Conservation (phyloP, 2,888 invertebrate species). For the Rhogogaster chlorosoma region DNA sequence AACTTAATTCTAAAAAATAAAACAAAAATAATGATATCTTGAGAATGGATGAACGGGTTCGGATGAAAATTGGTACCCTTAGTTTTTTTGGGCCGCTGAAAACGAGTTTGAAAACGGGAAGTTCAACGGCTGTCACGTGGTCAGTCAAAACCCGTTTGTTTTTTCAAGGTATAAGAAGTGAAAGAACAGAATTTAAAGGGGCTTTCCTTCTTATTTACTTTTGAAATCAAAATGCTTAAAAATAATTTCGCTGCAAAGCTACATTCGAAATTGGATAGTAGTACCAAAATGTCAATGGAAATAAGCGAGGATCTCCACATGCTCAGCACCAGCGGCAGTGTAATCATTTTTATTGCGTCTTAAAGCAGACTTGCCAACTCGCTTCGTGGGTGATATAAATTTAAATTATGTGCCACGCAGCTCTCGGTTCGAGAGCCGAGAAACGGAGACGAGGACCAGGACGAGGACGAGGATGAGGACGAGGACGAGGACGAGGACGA, state of each 20-base stretch:
- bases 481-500: slow-evolving; percentile 42
- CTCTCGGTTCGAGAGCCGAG: slow-evolving; percentile 52
- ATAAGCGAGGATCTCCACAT: not conserved
- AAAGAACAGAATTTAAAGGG: too few relatives aligned
- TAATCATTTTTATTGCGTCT: slow-evolving; percentile 61
- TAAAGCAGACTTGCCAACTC: slow-evolving; percentile 58
- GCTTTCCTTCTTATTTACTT: not conserved
- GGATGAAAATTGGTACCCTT: too few relatives aligned
- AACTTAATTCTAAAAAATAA: too few relatives aligned
- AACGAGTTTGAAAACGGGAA: too few relatives aligned
- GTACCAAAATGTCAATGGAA: not conserved
- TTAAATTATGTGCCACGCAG: slow-evolving; percentile 60
- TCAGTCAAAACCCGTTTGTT: too few relatives aligned
- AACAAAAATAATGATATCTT: too few relatives aligned
- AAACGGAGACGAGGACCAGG: slow-evolving; percentile 45
- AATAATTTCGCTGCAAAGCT: not conserved
- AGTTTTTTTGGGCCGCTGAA: too few relatives aligned
- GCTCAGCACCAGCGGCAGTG: slow-evolving; percentile 36
- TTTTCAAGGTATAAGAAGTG: too few relatives aligned
- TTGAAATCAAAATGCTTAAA: not conserved
- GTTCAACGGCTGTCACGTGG: too few relatives aligned
- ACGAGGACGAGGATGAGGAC: slow-evolving; percentile 18
- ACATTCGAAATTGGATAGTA: not conserved
- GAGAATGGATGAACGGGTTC: too few relatives aligned
- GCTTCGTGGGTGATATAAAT: slow-evolving; percentile 61